Base-by-base conservation (phyloP, 1,140 invertebrate genomes). In the Drosophila funebris region DNA sequence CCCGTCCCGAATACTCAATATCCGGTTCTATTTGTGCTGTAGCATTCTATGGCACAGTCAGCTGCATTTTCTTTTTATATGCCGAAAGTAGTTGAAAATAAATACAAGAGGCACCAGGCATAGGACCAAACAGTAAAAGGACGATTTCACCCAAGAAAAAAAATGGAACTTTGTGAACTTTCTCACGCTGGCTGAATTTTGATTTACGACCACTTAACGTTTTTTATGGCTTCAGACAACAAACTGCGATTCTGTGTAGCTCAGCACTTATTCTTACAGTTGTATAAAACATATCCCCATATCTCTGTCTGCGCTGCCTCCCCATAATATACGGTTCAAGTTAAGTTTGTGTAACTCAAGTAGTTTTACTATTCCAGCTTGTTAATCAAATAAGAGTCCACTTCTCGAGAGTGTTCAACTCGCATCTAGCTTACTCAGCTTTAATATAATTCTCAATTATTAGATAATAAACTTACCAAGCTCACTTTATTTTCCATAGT, bases 121-220 rank as follows among this genome's bases (percentile, higher is more conserved):
- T 46, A 57, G 44, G 74, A 44, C 31, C 46, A 31, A 71, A 76
- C 37, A 43, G 63, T 52, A 39, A 67, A 64, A 41, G 48, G 14
- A 60, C 58, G 41, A 22, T 57, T 57, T 71, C 22, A 44, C 27
- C 46, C 13, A 13, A 18, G 27, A 57, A 46, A 57, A 53, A 43
- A 41, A 48, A 16, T 6, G 1, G 36, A 71, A 75, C 71, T 83
- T 71, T 24, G 75, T 57, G 64, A 78, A 78, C 70, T 82, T 83
- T 83, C 61, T 57, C 64, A 78, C 83, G 62, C 70, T 66, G 39
- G 71, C 66, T 66, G 75, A 83, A 67, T 82, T 83, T 83, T 82
- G 79, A 82, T 82, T 82, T 82, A 82, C 79, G 79, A 82, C 79
- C 79, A 83, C 79, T 82, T 82, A 82, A 83, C 71, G 79, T 83